Evolutionary conservation across 2,797 vertebrate genomes (phyloP).

Genomic region (Micropoecilia bifurca): DNA sequence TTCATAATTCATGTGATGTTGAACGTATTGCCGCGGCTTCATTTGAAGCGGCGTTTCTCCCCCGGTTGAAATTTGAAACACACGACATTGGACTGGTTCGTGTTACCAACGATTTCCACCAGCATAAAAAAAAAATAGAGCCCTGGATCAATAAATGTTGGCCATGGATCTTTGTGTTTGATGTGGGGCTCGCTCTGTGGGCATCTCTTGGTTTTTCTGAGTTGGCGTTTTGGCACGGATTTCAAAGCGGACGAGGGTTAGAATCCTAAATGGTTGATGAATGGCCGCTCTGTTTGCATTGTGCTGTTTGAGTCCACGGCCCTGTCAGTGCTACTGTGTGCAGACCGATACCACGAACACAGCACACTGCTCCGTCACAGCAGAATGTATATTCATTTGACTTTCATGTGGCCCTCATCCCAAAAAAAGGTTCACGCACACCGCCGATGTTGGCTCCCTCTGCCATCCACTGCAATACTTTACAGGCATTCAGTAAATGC

Average conservation of each 20-base stretch:
- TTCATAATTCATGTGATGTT: background rate
- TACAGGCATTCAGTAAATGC: background rate
- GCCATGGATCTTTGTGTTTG: slow-evolving; percentile 53
- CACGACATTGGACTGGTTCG: slow-evolving; percentile 34
- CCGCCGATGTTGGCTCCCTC: background rate
- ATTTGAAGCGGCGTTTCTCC: background rate
- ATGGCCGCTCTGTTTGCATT: slow-evolving; percentile 43
- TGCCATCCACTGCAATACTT: background rate
- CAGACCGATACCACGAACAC: background rate
- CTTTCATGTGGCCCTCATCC: background rate
- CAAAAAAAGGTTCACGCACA: background rate
- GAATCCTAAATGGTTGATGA: slow-evolving; percentile 49
- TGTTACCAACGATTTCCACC: slow-evolving; percentile 44
- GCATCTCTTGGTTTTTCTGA: slow-evolving; percentile 19
- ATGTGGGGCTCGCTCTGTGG: slow-evolving; percentile 36
- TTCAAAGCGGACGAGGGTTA: slow-evolving; percentile 67
- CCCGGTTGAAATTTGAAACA: slow-evolving; percentile 16
- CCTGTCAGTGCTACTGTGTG: slow-evolving; percentile 26
- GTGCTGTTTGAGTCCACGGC: slow-evolving; percentile 36
- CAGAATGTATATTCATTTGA: background rate
- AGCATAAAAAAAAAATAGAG: slow-evolving; percentile 45
- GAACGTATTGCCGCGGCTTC: background rate
- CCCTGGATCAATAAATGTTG: slow-evolving; percentile 59
- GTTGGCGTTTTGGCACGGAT: slow-evolving; percentile 57
- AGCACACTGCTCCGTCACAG: background rate